Percentiles rank a stretch among this genome's conserved stretches.
Conservation (phyloP, 2,888 invertebrate genomes). For the Belgica antarctica region DNA sequence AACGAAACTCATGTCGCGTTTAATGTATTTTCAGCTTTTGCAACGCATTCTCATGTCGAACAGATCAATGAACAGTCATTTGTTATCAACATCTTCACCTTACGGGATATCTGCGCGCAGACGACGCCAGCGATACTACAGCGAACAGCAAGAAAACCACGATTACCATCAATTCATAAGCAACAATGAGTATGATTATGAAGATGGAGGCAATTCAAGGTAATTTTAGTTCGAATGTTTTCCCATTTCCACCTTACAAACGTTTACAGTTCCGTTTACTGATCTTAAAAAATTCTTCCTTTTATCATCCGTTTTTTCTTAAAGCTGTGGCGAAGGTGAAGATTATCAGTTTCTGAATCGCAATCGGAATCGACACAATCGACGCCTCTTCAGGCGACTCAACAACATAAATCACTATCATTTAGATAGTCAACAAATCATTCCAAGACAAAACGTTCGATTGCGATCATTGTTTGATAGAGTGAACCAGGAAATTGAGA, state of each 20-base stretch:
- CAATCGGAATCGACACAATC: slow-evolving; percentile 40
- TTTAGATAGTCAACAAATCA: slow-evolving; percentile 44
- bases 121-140: slow-evolving; percentile 33
- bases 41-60: slow-evolving; percentile 46
- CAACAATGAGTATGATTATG: slow-evolving; percentile 39
- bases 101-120: slow-evolving; percentile 31
- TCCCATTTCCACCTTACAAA: too few relatives aligned
- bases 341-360: slow-evolving; percentile 45
- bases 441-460: slow-evolving; percentile 50
- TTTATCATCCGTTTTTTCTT: background rate
- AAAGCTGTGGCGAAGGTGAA: slow-evolving; percentile 45
- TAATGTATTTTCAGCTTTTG: too few relatives aligned
- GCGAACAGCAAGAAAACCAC: slow-evolving; percentile 29
- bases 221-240: slow-evolving; percentile 31
- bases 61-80: slow-evolving; percentile 38
- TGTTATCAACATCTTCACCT: slow-evolving; percentile 38
- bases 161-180: slow-evolving; percentile 43
- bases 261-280: too few relatives aligned
- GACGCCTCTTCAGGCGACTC: slow-evolving; percentile 34
- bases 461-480: slow-evolving; percentile 51
- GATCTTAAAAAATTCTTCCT: too few relatives aligned
- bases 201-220: slow-evolving; percentile 41
- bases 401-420: slow-evolving; percentile 45
- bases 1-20: too few relatives aligned
- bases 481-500: slow-evolving; percentile 52